Evolutionary conservation across 2,888 invertebrate species (phyloP).

Genomic region (Pteria penguin): DNA sequence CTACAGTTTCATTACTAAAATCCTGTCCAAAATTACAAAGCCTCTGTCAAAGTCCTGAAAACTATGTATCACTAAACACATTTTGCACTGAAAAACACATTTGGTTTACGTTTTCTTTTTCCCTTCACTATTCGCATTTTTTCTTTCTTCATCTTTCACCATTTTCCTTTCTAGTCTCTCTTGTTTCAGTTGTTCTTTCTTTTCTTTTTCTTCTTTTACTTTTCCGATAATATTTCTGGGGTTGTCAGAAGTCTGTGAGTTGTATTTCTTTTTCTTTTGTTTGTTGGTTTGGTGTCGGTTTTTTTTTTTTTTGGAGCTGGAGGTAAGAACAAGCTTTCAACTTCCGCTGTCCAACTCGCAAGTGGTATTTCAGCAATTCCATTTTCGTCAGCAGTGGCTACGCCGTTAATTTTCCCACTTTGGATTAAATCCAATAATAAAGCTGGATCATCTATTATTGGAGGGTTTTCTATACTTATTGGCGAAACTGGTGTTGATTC

Average conservation of each 20-base stretch:
- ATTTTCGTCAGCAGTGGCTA: neutral
- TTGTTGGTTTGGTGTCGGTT: neutral
- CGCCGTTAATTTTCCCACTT: neutral
- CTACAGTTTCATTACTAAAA: too few species aligned
- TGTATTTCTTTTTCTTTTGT: conserved; percentile 8
- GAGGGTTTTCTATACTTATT: neutral
- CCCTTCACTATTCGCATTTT: too few species aligned
- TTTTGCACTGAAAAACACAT: too few species aligned
- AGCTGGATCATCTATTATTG: neutral
- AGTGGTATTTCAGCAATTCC: neutral
- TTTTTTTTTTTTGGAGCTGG: neutral
- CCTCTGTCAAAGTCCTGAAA: too few species aligned
- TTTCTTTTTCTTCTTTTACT: conserved; percentile 12
- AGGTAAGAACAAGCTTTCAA: neutral
- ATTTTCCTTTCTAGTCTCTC: too few species aligned
- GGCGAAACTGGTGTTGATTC: neutral
- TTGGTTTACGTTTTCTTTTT: too few species aligned
- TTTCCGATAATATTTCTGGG: conserved; percentile 22
- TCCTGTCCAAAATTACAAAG: too few species aligned
- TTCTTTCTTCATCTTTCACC: too few species aligned
- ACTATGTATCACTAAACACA: too few species aligned
- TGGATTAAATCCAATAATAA: neutral
- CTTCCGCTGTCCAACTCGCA: neutral
- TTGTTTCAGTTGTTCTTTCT: conserved; percentile 9
- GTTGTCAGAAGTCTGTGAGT: conserved; percentile 27